Percentiles rank a stretch among this genome's conserved stretches.
Evolutionary conservation across 1,140 invertebrate genomes (phyloP).

Genomic region (Orussus abietinus): DNA sequence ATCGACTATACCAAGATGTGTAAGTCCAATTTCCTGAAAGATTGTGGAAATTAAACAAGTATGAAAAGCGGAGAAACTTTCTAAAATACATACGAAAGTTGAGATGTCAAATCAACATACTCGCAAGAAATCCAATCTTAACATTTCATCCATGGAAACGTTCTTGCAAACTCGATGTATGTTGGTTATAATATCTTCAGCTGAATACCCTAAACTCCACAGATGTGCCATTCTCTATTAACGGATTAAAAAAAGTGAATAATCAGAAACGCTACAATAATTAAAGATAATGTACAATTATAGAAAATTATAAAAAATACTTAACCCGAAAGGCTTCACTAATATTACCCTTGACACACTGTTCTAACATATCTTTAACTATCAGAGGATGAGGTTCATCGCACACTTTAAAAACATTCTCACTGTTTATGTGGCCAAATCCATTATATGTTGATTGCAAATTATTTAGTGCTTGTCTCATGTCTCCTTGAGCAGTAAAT

Average conservation of each 20-base stretch:
- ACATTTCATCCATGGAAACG: constrained; percentile 72
- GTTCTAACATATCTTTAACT: constrained; percentile 87
- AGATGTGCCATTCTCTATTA: constrained; percentile 76
- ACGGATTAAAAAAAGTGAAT: constrained; percentile 14
- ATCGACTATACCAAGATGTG: constrained; percentile 87
- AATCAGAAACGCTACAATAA: constrained; percentile 10
- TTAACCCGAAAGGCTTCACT: constrained; percentile 81
- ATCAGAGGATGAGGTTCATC: constrained; percentile 97
- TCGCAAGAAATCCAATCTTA: constrained; percentile 74
- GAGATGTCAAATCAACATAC: constrained; percentile 12
- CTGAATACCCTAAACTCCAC: constrained; percentile 90
- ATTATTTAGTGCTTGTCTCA: constrained; percentile 97
- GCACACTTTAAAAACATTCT: constrained; percentile 99
- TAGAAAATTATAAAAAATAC: constrained; percentile 4
- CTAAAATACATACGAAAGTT: constrained; percentile 12
- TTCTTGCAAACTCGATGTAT: constrained; percentile 92
- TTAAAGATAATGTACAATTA: constrained; percentile 11
- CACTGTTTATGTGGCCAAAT: constrained; percentile 85
- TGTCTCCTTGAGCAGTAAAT: constrained; percentile 98
- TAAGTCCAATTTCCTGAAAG: constrained; percentile 84
- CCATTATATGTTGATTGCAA: constrained; percentile 95
- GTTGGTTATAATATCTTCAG: constrained; percentile 94
- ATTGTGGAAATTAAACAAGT: constrained; percentile 12
- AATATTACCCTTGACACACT: constrained; percentile 79
- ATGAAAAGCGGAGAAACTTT: constrained; percentile 8